A percentile compares a stretch with the other conserved stretches of the same genome.
phyloP scores from a whole-genome alignment of 1,140 invertebrate species.

The Vanessa tameamea region DNA sequence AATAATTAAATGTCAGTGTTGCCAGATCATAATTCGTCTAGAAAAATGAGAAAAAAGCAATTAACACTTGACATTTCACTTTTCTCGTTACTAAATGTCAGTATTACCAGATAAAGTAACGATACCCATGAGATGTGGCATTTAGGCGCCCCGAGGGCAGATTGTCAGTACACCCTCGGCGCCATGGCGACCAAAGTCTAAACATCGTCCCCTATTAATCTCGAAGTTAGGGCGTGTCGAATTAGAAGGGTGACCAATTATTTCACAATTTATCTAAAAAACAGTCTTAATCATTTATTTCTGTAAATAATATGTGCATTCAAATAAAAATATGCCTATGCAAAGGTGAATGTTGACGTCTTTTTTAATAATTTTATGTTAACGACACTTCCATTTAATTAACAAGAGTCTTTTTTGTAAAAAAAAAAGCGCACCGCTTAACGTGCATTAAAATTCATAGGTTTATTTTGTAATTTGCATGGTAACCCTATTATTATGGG shows the following conservation, averaged over 20 bases:
- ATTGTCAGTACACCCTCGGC: conserved; percentile 62
- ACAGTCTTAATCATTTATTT: not conserved
- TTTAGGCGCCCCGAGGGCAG: conserved; percentile 58
- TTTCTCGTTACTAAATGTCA: conserved; percentile 51
- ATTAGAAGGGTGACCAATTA: conserved; percentile 31
- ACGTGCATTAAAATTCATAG: not conserved
- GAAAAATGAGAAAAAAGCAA: conserved; percentile 35
- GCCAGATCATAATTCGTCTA: not conserved
- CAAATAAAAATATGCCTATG: not conserved
- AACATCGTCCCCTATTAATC: conserved; percentile 75
- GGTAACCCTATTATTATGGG: conserved; percentile 37
- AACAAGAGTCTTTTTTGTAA: not conserved
- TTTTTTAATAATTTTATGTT: not conserved
- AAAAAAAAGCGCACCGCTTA: not conserved
- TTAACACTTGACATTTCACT: conserved; percentile 58
- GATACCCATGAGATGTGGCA: conserved; percentile 74
- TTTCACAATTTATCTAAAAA: conserved; percentile 5
- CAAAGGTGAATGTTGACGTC: not conserved
- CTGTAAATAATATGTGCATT: not conserved
- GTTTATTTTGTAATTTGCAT: conserved; percentile 9
- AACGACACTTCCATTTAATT: not conserved
- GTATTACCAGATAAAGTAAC: conserved; percentile 64
- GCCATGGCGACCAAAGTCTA: conserved; percentile 70
- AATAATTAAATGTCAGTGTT: conserved; percentile 4
- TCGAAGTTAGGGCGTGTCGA: conserved; percentile 67